Evolutionary conservation across 2,888 invertebrate genomes (phyloP), one percentile per base, ranked within the genome.

Genomic region (Creontiades dilutus): DNA sequence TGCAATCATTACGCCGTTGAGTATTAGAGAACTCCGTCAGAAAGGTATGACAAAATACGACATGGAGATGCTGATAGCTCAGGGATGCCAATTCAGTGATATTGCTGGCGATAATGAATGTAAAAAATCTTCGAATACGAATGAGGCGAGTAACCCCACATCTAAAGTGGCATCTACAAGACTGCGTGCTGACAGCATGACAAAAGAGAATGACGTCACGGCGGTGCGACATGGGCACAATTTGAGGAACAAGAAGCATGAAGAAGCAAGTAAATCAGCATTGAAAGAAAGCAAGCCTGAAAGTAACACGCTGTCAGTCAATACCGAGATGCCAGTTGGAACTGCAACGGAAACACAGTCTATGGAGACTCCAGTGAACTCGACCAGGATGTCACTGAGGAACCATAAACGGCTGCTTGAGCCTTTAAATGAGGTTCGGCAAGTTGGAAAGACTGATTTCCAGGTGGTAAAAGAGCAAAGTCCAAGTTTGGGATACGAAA

Each of bases 11-110:
- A 95, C 96, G 86, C 96, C 96, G n/a, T 94, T 97, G 82, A 97
- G 96, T 92, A 96, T 97, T 95, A 96, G 96, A 92, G 97, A 97
- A 93, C 94, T 97, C 93, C 95, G 97, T 90, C 96, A 96, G 92
- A 97, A 97, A 93, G 97, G 97, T 52, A 95, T 97, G 93, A 97
- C 97, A 16, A 97, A 97, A 93, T 97, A 97, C 93, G 97, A 97
- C 93, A 97, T 97, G 12, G 97, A 97, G 93, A 94, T 97, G 93
- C 94, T 97, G 91, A 97, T 97, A 93, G 97, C 97, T 61, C 96
- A 96, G 93, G 96, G 96, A 52, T 96, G 96, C 93, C 95, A 94
- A 91, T 95, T 96, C 93, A 95, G 96, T 86, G 96, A 96, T 93
- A 94, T 86, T 16, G 90, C 90, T 19, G 88, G 84, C 13, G 68